phyloP scores from a whole-genome alignment of 2,888 invertebrate genomes.

The Noctua pronuba region DNA sequence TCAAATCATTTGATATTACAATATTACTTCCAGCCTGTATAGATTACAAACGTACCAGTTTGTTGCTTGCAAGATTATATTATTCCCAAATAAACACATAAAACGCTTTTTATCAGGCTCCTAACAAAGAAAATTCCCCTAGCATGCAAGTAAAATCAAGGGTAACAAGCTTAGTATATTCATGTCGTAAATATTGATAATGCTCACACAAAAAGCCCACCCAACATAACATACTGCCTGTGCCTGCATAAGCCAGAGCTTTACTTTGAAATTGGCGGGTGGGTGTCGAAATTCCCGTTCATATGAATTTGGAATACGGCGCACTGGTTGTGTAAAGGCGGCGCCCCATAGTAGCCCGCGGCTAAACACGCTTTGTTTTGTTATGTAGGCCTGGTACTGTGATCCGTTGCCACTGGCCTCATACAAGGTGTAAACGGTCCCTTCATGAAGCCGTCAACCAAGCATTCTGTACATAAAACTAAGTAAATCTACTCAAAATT shows the following conservation, averaged over 20 bases:
- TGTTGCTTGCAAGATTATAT: neutral
- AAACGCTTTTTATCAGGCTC: neutral
- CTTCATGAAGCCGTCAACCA: neutral
- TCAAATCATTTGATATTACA: too few species aligned
- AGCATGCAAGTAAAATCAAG: neutral
- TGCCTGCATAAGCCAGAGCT: slow-evolving; percentile 14
- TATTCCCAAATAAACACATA: neutral
- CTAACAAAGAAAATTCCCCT: neutral
- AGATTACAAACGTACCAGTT: neutral
- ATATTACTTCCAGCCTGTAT: too few species aligned
- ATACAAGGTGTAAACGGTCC: neutral
- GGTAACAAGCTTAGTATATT: neutral
- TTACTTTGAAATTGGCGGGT: slow-evolving; percentile 21
- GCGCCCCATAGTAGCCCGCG: neutral
- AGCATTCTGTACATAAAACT: neutral
- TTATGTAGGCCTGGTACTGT: neutral
- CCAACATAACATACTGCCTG: neutral
- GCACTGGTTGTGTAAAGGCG: neutral
- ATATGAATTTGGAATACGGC: slow-evolving; percentile 13
- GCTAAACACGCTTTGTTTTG: neutral
- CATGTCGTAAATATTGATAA: slow-evolving; percentile 37
- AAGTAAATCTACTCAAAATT: neutral
- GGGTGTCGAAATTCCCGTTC: slow-evolving; percentile 3
- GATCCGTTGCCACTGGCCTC: neutral
- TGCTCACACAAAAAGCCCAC: neutral